phyloP scores from a whole-genome alignment of 2,888 invertebrate genomes.

The Diplazon laetatorius region DNA sequence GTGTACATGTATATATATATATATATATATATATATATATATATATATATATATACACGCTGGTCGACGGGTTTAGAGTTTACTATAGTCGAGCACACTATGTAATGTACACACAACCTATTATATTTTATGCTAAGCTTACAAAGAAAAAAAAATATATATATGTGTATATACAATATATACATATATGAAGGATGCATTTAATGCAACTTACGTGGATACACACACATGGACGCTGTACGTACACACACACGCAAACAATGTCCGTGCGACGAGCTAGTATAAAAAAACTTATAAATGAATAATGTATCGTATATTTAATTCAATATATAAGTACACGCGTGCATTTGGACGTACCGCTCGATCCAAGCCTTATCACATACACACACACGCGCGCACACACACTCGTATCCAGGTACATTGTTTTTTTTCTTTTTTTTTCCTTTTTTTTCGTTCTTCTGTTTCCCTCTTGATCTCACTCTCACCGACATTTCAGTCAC shows the following conservation, averaged over 20 bases:
- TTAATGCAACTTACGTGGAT: constrained; percentile 33
- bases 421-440: too few species aligned
- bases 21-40: neutral
- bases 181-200: neutral
- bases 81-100: too few species aligned
- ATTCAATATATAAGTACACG: constrained; percentile 75
- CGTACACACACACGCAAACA: constrained; percentile 72
- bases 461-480: neutral
- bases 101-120: too few species aligned
- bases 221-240: constrained; percentile 68
- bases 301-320: constrained; percentile 83
- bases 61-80: too few species aligned
- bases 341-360: constrained; percentile 57
- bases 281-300: constrained; percentile 82
- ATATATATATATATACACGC: constrained; percentile 28
- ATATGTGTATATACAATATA: neutral
- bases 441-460: constrained; percentile 6
- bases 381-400: constrained; percentile 10
- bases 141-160: too few species aligned
- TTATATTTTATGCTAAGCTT: too few species aligned
- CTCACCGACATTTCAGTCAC: constrained; percentile 47
- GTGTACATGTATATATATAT: neutral
- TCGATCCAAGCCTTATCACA: constrained; percentile 16
- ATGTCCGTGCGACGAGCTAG: constrained; percentile 79
- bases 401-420: too few species aligned